Conservation (phyloP, 2,888 invertebrate species). For the Mesoligia furuncula region DNA sequence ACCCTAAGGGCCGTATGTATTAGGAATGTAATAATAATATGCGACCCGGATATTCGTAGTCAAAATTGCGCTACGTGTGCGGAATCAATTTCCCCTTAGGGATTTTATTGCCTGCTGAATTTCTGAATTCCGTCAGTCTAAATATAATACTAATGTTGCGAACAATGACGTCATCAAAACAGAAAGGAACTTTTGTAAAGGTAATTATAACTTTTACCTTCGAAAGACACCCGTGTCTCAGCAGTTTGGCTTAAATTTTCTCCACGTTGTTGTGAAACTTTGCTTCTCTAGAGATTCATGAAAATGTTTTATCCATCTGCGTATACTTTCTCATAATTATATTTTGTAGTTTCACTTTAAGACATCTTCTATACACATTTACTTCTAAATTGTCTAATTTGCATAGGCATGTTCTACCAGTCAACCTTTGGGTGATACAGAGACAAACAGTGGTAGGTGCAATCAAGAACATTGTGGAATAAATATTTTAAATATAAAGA, state of each 20-base stretch:
- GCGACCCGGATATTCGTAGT: conserved; percentile 11
- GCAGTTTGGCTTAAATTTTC: neutral
- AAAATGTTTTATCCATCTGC: neutral
- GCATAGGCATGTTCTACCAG: too few species aligned
- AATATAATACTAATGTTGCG: conserved; percentile 10
- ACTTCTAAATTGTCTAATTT: neutral
- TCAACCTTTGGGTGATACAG: too few species aligned
- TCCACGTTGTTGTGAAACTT: neutral
- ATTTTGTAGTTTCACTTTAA: neutral
- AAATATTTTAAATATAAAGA: too few species aligned
- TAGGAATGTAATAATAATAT: conserved; percentile 7
- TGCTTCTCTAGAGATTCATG: neutral
- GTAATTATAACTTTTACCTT: neutral
- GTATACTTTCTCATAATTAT: neutral
- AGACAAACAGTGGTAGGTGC: too few species aligned
- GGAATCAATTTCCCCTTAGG: conserved; percentile 13
- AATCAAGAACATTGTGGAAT: too few species aligned
- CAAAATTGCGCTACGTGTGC: conserved; percentile 15
- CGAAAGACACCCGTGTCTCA: neutral
- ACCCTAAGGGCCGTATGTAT: neutral
- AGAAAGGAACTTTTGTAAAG: neutral
- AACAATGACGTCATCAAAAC: conserved; percentile 9
- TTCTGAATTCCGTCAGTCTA: neutral
- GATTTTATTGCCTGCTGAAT: conserved; percentile 2
- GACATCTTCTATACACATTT: neutral